Base-by-base conservation (phyloP, 2,797 vertebrate genomes). In the Geotrypetes seraphini region DNA sequence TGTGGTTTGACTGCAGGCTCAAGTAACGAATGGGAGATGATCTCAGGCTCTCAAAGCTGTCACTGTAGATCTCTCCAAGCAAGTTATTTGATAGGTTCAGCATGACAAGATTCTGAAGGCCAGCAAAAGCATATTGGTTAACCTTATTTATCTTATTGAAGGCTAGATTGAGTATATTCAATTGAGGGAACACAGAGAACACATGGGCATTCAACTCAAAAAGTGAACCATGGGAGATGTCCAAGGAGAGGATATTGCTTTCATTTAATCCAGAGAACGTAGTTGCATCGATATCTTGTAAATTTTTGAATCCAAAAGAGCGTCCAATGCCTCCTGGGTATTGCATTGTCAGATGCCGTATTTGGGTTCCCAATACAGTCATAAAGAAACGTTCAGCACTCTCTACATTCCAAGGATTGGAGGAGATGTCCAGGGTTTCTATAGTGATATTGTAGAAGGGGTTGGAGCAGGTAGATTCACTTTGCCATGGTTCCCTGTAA, bases 71-170 rank as follows among this genome's bases (percentile, higher is more conserved):
- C 5, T 50, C 49, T n/a, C 55, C 56, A 5, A 63, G 27, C 2
- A 63, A 36, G 20, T 63, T 63, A 22, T 21, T 4, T 8, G 60
- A 63, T 16, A 63, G 41, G 10, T 63, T 57, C 1, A 60, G 53
- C 5, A 28, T 43, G 1, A 23, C 25, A 3, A 63, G 28, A 10
- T 32, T 7, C 5, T 4, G 12, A 23, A 63, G 19, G 10, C 55
- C 46, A 4, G 25, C 19, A 14, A 63, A 63, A 10, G 49, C 34
- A 4, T 45, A 46, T 2, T 14, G 15, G 2, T 13, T 27, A 16
- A 63, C 56, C n/a, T 12, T 3, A 3, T n/a, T 39, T 5, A 59
- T 48, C 25, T 48, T 16, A 24, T 44, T 50, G 17, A 25, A 39
- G 9, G 43, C 29, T 12, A 59, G 16, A 18, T 32, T 33, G 10